phyloP scores from a whole-genome alignment of 2,888 invertebrate genomes.

The Bimastos eiseni region DNA sequence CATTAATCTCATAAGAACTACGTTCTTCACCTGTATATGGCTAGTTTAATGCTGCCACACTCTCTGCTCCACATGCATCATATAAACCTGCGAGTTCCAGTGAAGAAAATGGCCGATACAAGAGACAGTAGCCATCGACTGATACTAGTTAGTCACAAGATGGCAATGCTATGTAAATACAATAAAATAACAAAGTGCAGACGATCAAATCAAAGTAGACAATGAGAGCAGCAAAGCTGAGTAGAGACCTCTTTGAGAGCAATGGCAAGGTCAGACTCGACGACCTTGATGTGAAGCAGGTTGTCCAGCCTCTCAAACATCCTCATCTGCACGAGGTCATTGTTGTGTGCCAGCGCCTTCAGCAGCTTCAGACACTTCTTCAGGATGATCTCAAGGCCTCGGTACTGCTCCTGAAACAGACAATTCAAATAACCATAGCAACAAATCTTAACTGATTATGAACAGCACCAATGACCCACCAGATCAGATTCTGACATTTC shows the following conservation, averaged over 20 bases:
- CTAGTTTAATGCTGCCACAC: too few species aligned
- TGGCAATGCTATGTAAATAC: neutral
- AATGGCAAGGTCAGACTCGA: slow-evolving; percentile 47
- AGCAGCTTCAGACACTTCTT: slow-evolving; percentile 46
- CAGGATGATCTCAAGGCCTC: slow-evolving; percentile 46
- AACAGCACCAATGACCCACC: neutral
- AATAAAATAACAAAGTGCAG: neutral
- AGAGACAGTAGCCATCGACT: neutral
- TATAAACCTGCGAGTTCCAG: too few species aligned
- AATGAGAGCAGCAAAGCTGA: neutral
- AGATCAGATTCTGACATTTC: neutral
- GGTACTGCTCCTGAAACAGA: slow-evolving; percentile 46
- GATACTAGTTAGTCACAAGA: neutral
- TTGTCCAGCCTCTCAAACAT: slow-evolving; percentile 49
- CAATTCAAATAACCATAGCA: neutral
- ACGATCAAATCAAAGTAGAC: neutral
- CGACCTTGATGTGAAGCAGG: slow-evolving; percentile 47
- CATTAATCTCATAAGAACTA: too few species aligned
- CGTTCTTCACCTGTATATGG: too few species aligned
- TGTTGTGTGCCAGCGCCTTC: slow-evolving; percentile 46
- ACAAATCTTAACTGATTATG: neutral
- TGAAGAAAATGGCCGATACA: neutral
- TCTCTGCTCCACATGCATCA: too few species aligned
- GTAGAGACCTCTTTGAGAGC: slow-evolving; percentile 48
- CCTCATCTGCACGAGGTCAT: slow-evolving; percentile 47